Base-by-base conservation (phyloP, 1,140 invertebrate genomes). In the Pseudomyrmex cubaensis region DNA sequence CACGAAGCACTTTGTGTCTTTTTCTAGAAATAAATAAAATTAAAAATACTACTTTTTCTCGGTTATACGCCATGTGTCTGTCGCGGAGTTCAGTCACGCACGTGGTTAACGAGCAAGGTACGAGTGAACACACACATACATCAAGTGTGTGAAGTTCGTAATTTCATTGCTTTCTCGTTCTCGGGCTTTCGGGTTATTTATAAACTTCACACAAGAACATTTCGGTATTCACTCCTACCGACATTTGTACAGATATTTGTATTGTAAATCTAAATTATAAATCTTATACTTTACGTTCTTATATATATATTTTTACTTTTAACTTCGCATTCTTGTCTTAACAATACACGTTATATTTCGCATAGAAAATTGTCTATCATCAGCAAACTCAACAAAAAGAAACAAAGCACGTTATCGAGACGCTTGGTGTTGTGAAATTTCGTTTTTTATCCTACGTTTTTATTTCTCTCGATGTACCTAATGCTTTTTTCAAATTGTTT, bases 401-500 rank as follows among this genome's bases (percentile, higher is more conserved):
- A 73, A 13, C 52, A 72, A 72, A 44, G n/a, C 56, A 13, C 15
- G 46, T 73, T 72, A 72, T 44, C 17, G 17, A 46, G 5, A 73
- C 2, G 15, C 13, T 4, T 59, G 48, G 52, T 44, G 44, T 57
- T 46, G 35, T 20, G 46, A 59, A 46, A 57, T 59, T 56, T 59
- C 44, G 25, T 57, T 13, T 57, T 13, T 13, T 73, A 73, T 35
- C 35, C 1, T 46, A 15, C 25, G 59, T 73, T n/a, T 52, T 52
- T 52, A 35, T 35, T 35, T 35, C 35, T 35, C 35, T 12, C 22
- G 9, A 70, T 10, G 20, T 12, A 22, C n/a, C 10, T 67, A 59
- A 59, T 15, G 12, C 13, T 64, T 25, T 76, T n/a, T n/a, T 57
- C 56, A 61, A 25, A 46, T 74, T 70, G 59, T 69, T 57, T 54